Base-by-base conservation (phyloP, 2,888 invertebrate species). In the Elysia crispata region DNA sequence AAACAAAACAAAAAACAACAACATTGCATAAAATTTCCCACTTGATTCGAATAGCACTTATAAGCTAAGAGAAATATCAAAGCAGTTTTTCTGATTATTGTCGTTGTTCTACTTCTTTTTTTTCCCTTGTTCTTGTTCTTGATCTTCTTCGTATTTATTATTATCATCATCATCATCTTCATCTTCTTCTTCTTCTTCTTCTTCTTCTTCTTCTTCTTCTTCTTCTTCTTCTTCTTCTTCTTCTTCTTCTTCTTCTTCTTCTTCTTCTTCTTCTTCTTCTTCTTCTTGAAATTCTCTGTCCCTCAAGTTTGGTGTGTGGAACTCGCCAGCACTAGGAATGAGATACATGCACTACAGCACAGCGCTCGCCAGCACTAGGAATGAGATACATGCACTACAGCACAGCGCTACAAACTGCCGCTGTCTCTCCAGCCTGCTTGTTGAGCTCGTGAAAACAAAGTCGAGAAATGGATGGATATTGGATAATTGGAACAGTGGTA, bases 221-320 rank as follows among this genome's bases (percentile, higher is more conserved):
- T 54, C 54, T 54, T 54, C 54, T 54, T 54, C 54, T 54, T 54
- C 54, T 54, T 54, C 54, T 54, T 60, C 6, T 66, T 66, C 67
- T 66, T 66, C 67, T 66, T 75, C 60, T 73, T 73, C 13, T 54
- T 50, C 25, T 73, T 23, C 25, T 73, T 73, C 28, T 73, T 50
- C 57, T 57, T 54, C 31, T 57, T 57, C 57, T 74, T 57, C 31
- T 74, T 74, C 74, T 74, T 74, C 60, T 74, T 74, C 60, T 74
- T 74, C 74, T 57, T 74, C 41, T 74, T 74, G 57, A 28, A 57
- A 5, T 74, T 74, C 31, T 57, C 57, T 6, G 54, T 74, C 74
- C n/a, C n/a, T n/a, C n/a, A n/a, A n/a, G n/a, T n/a, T n/a, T n/a
- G n/a, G n/a, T n/a, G n/a, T n/a, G n/a, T n/a, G n/a, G n/a, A n/a